phyloP scores from a whole-genome alignment of 2,113 vertebrate genomes.

The Ctenomys sociabilis region DNA sequence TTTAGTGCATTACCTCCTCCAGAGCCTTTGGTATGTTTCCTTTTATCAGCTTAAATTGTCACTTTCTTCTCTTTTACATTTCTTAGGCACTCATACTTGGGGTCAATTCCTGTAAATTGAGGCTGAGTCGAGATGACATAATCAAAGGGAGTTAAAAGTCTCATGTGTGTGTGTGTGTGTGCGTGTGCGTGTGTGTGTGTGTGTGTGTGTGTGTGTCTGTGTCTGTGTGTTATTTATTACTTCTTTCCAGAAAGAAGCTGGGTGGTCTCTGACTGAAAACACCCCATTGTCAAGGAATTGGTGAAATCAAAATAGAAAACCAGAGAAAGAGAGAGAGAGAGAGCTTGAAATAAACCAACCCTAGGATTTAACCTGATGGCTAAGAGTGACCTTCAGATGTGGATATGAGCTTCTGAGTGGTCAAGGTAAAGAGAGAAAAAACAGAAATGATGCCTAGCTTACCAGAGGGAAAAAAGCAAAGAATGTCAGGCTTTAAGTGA shows the following conservation, averaged over 20 bases:
- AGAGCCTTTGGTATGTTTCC: background rate
- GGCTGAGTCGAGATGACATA: conserved; percentile 40
- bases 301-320: conserved; percentile 56
- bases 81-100: background rate
- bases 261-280: conserved; percentile 41
- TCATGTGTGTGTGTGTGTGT: background rate
- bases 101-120: conserved; percentile 25
- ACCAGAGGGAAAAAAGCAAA: conserved; percentile 16
- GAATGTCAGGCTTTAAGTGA: background rate
- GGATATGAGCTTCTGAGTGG: conserved; percentile 41
- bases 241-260: conserved; percentile 55
- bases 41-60: conserved; percentile 4
- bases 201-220: background rate
- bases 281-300: conserved; percentile 26
- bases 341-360: conserved; percentile 40
- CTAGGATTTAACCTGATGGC: background rate
- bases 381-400: background rate
- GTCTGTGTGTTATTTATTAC: conserved; percentile 42
- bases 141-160: conserved; percentile 47
- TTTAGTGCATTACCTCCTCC: background rate
- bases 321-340: background rate
- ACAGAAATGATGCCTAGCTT: background rate
- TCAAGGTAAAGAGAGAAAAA: conserved; percentile 40
- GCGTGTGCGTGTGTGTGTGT: background rate
- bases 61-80: background rate